phyloP scores from a whole-genome alignment of 2,113 vertebrate genomes.

The Equus przewalskii region DNA sequence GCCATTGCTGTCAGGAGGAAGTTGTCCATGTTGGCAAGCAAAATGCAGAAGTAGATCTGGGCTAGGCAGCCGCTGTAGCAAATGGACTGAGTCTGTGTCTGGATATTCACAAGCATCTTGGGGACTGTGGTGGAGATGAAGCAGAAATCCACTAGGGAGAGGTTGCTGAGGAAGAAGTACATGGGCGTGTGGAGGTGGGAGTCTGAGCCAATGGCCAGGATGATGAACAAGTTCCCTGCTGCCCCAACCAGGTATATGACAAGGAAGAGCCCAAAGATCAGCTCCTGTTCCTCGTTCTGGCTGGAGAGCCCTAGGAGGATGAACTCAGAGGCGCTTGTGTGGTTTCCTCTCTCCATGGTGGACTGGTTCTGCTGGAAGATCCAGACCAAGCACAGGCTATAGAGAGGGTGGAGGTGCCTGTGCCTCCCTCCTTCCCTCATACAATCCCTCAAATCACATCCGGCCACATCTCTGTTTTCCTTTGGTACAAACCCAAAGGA shows the following conservation, averaged over 20 bases:
- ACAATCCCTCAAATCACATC: not conserved
- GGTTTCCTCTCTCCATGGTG: conserved; percentile 7
- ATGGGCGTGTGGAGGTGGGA: not conserved
- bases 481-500: not conserved
- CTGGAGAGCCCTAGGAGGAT: conserved; percentile 51
- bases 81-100: conserved; percentile 44
- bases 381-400: not conserved
- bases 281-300: not conserved
- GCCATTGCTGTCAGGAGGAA: conserved; percentile 68
- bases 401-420: not conserved
- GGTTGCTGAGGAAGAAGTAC: conserved; percentile 69
- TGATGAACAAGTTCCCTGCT: conserved; percentile 58
- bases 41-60: conserved; percentile 76
- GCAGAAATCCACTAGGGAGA: conserved; percentile 64
- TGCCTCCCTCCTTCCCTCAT: not conserved
- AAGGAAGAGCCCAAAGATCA: conserved; percentile 53
- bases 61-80: conserved; percentile 54
- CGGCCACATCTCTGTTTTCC: not conserved
- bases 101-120: conserved; percentile 67
- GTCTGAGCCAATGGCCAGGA: conserved; percentile 20
- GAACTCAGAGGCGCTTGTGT: not conserved
- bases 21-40: conserved; percentile 74
- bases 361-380: conserved; percentile 1
- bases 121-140: conserved; percentile 62
- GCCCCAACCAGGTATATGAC: not conserved